Percentiles rank a stretch among this genome's conserved stretches.
Evolutionary conservation across 2,797 vertebrate genomes (phyloP).

Genomic region (Sebastes jordani): DNA sequence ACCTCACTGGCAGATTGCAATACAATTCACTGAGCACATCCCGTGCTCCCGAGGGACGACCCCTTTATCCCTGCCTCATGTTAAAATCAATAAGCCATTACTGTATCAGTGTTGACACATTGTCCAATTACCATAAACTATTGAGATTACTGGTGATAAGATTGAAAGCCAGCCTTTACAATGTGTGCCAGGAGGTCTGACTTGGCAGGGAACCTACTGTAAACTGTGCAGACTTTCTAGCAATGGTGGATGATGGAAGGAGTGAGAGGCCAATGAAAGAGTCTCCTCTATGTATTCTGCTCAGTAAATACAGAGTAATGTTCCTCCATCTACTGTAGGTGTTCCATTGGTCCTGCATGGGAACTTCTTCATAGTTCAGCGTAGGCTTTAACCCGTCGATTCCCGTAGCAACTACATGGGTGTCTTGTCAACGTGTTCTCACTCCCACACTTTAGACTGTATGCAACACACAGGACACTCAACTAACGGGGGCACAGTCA

Average conservation of each 20-base stretch:
- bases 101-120: conserved; percentile 14
- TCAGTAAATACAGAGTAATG: not conserved
- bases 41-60: not conserved
- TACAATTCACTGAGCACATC: not conserved
- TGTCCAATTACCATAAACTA: conserved; percentile 17
- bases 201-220: not conserved
- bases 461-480: too few species aligned
- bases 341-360: not conserved
- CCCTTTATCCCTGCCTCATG: not conserved
- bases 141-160: not conserved
- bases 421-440: too few species aligned
- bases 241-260: not conserved
- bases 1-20: not conserved
- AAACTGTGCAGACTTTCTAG: not conserved
- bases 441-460: too few species aligned
- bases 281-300: not conserved
- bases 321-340: not conserved
- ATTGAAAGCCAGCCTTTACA: not conserved
- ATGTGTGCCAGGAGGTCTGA: not conserved
- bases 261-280: not conserved
- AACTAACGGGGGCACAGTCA: too few species aligned
- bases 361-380: not conserved
- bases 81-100: conserved; percentile 17
- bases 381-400: not conserved
- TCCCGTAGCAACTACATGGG: not conserved